These are phyloP conservation scores for Morone chrysops DNA, from an alignment of 2,113 vertebrate genomes.

Conservation along the genomic window DNA sequence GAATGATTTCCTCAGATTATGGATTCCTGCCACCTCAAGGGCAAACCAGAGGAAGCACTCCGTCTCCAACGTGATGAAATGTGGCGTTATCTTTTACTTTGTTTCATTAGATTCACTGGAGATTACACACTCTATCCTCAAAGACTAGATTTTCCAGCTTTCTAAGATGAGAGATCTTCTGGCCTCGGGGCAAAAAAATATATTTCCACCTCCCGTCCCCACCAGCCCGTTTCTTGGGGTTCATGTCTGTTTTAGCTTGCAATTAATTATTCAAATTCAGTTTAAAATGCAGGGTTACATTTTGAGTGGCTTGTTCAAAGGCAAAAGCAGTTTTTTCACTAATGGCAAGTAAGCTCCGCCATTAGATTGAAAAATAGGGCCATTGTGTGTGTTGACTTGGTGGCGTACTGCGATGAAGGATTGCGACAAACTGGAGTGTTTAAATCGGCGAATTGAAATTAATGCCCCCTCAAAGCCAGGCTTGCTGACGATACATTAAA, in stretches of 20 bases:
- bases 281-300: slow-evolving; percentile 81
- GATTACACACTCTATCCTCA: slow-evolving; percentile 82
- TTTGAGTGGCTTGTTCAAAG: slow-evolving; percentile 84
- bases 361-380: slow-evolving; percentile 88
- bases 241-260: slow-evolving; percentile 76
- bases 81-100: slow-evolving; percentile 86
- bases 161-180: slow-evolving; percentile 81
- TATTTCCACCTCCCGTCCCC: slow-evolving; percentile 67
- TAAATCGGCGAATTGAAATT: slow-evolving; percentile 98
- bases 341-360: slow-evolving; percentile 81
- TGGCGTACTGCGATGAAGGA: slow-evolving; percentile 89
- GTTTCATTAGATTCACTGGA: slow-evolving; percentile 84
- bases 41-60: slow-evolving; percentile 75
- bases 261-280: slow-evolving; percentile 87
- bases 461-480: slow-evolving; percentile 94
- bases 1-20: slow-evolving; percentile 81
- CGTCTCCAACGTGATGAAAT: slow-evolving; percentile 79
- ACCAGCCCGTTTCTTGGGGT: slow-evolving; percentile 65
- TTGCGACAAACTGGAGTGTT: slow-evolving; percentile 95
- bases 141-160: slow-evolving; percentile 73
- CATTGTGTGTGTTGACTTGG: slow-evolving; percentile 85
- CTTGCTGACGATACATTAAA: slow-evolving; percentile 94
- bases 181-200: slow-evolving; percentile 78
- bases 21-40: slow-evolving; percentile 82
- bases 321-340: slow-evolving; percentile 69